These are phyloP conservation scores for Pectinophora gossypiella DNA, from an alignment of 1,140 invertebrate genomes.

Conservation along the genomic window DNA sequence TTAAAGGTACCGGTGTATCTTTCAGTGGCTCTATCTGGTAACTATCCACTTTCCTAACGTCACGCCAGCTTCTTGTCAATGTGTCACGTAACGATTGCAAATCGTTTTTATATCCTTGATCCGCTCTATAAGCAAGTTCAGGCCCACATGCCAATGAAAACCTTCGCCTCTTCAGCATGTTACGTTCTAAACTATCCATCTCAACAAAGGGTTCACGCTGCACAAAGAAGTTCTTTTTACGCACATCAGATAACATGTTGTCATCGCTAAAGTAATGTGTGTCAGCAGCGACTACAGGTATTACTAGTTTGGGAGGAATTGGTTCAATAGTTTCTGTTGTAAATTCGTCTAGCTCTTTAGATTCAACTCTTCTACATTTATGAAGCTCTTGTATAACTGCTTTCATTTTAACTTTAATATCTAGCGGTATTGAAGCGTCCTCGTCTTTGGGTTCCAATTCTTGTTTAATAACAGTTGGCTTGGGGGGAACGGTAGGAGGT, in stretches of 20 bases:
- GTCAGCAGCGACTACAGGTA: constrained; percentile 60
- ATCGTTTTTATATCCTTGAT: constrained; percentile 20
- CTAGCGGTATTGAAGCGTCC: constrained; percentile 43
- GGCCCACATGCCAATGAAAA: constrained; percentile 59
- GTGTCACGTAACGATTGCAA: constrained; percentile 29
- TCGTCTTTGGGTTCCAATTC: background rate
- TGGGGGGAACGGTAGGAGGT: constrained; percentile 34
- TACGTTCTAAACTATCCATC: constrained; percentile 85
- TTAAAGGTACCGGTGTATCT: constrained; percentile 10
- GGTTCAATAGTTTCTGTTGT: constrained; percentile 34
- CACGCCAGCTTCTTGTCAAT: constrained; percentile 55
- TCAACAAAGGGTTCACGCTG: constrained; percentile 62
- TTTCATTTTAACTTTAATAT: constrained; percentile 77
- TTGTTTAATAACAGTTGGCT: background rate
- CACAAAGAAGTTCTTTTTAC: constrained; percentile 29
- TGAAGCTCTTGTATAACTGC: constrained; percentile 76
- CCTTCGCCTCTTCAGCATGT: constrained; percentile 52
- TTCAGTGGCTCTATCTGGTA: constrained; percentile 3
- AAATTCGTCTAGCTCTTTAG: constrained; percentile 32
- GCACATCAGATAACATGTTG: constrained; percentile 28
- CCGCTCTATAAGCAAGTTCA: constrained; percentile 33
- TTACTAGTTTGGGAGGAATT: constrained; percentile 55
- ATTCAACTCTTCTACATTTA: constrained; percentile 55
- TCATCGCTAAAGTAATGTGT: constrained; percentile 51
- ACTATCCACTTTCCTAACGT: constrained; percentile 43